A percentile compares a stretch with the other conserved stretches of the same genome.
phyloP scores from a whole-genome alignment of 2,888 invertebrate genomes.

The Plebejus argus region DNA sequence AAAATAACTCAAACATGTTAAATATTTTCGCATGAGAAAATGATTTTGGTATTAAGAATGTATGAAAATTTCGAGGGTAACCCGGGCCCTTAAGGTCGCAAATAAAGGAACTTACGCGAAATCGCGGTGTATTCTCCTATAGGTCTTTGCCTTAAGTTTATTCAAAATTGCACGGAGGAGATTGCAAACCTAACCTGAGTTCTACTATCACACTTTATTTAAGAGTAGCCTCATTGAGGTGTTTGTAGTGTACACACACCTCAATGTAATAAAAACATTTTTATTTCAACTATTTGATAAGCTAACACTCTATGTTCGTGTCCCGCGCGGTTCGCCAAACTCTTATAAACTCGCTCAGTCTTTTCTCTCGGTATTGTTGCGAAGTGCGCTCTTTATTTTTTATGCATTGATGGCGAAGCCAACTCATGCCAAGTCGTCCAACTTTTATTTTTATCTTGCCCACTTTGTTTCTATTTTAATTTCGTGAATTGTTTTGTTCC shows the following conservation, averaged over 20 bases:
- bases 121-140: too few relatives aligned
- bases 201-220: neutral
- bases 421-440: constrained; percentile 3
- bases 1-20: too few relatives aligned
- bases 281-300: neutral
- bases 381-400: constrained; percentile 8
- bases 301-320: neutral
- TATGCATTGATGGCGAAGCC: constrained; percentile 1
- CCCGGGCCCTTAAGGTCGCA: too few relatives aligned
- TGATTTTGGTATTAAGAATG: too few relatives aligned
- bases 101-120: too few relatives aligned
- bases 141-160: too few relatives aligned
- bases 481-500: neutral
- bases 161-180: neutral
- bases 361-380: neutral
- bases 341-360: neutral
- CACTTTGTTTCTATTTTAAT: constrained; percentile 11
- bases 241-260: too few relatives aligned
- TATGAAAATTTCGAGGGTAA: too few relatives aligned
- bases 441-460: neutral
- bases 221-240: too few relatives aligned
- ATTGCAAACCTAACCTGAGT: neutral
- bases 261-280: neutral
- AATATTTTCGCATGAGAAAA: too few relatives aligned
- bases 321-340: neutral